Conservation (phyloP, 92 coral and sea anemone species). For the Phenganax marumi region DNA sequence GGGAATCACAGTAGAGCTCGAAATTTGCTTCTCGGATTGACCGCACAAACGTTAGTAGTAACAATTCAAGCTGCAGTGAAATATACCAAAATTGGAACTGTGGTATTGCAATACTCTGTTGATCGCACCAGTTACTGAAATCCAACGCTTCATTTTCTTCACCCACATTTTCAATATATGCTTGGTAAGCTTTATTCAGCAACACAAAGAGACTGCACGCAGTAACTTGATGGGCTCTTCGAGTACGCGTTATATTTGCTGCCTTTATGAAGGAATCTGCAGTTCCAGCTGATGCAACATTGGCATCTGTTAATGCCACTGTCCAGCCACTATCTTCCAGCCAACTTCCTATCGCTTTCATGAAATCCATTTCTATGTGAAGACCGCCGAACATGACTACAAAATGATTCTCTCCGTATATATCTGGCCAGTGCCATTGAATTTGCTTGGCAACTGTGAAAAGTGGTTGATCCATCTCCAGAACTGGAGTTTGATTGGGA, state of each 20-base stretch:
- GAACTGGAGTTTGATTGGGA: conserved; percentile 43
- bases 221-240: conserved; percentile 34
- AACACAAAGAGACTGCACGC: conserved; percentile 28
- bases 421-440: conserved; percentile 44
- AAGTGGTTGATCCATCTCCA: conserved; percentile 54
- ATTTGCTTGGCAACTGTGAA: conserved; percentile 57
- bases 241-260: conserved; percentile 15
- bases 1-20: not conserved
- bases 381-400: conserved; percentile 54
- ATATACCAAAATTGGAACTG: conserved; percentile 22
- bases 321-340: conserved; percentile 53
- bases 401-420: conserved; percentile 52
- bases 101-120: conserved; percentile 5
- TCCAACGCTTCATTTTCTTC: conserved; percentile 1
- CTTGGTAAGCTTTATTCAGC: conserved; percentile 34
- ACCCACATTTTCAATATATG: conserved; percentile 8
- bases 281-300: conserved; percentile 35
- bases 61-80: conserved; percentile 4
- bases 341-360: conserved; percentile 53
- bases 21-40: conserved; percentile 24
- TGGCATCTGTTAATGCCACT: conserved; percentile 31
- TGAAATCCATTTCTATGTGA: conserved; percentile 52
- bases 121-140: conserved; percentile 23
- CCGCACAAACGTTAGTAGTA: conserved; percentile 3
- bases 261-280: conserved; percentile 49